A percentile compares a stretch with the other conserved stretches of the same genome.
Evolutionary conservation across 1,140 invertebrate species (phyloP).

Genomic region (Acromyrmex charruanus): DNA sequence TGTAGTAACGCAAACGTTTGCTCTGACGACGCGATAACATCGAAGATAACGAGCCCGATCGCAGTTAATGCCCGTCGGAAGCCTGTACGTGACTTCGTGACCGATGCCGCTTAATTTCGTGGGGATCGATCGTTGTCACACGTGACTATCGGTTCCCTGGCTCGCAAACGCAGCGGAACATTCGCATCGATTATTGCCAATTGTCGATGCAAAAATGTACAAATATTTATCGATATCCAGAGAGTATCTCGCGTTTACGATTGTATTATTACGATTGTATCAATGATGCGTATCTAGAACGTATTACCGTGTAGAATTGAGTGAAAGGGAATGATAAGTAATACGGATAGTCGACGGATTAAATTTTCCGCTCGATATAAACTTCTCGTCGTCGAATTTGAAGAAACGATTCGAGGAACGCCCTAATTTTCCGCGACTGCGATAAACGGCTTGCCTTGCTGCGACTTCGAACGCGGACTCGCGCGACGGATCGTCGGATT

Average conservation of each 20-base stretch:
- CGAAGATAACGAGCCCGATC: conserved; percentile 62
- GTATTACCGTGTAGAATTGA: neutral
- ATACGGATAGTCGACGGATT: neutral
- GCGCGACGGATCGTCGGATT: conserved; percentile 31
- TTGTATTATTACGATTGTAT: neutral
- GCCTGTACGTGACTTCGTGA: conserved; percentile 62
- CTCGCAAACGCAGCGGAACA: neutral
- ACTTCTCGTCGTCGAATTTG: conserved; percentile 8
- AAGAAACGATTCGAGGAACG: neutral
- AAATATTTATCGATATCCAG: conserved; percentile 16
- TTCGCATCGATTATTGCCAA: conserved; percentile 41
- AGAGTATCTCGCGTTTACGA: neutral
- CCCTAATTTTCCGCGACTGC: conserved; percentile 49
- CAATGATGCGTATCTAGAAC: neutral
- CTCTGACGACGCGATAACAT: conserved; percentile 62
- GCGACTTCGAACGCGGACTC: neutral
- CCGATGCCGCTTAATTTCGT: conserved; percentile 60
- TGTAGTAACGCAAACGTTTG: conserved; percentile 63
- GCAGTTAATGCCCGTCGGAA: conserved; percentile 56
- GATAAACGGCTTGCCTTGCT: conserved; percentile 7
- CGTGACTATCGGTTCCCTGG: conserved; percentile 26
- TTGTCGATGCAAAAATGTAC: conserved; percentile 19
- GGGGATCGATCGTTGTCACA: conserved; percentile 49
- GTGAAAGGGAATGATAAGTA: neutral
- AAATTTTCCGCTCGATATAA: conserved; percentile 10